Percentiles rank a stretch among this genome's conserved stretches.
Evolutionary conservation across 2,797 vertebrate species (phyloP).

Genomic region (Acrossocheilus wenchowensis): DNA sequence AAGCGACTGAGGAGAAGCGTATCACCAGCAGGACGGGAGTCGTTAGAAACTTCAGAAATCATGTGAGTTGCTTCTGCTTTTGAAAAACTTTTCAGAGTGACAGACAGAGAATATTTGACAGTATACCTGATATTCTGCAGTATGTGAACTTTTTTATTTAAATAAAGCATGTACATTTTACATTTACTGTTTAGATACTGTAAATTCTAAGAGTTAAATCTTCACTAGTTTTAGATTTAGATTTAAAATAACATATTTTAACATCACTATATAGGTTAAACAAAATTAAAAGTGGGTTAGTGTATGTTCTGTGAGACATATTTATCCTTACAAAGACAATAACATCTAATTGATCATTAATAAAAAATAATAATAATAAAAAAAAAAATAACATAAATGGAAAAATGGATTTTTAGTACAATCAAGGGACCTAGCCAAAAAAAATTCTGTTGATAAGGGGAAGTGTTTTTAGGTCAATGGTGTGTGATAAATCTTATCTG

Average conservation of each 20-base stretch:
- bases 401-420: not conserved
- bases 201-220: not conserved
- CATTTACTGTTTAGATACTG: not conserved
- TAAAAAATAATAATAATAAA: too few relatives aligned
- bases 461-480: not conserved
- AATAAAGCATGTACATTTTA: not conserved
- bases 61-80: constrained; percentile 54
- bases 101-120: not conserved
- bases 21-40: not conserved
- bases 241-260: not conserved
- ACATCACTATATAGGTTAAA: not conserved
- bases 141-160: not conserved
- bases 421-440: not conserved
- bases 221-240: not conserved
- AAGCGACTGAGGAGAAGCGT: not conserved
- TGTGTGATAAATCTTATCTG: constrained; percentile 20
- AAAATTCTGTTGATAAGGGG: constrained; percentile 7
- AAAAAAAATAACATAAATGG: not conserved
- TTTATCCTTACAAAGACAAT: not conserved
- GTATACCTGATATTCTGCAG: not conserved
- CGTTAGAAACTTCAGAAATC: not conserved
- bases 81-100: not conserved
- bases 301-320: not conserved
- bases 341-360: not conserved
- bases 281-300: not conserved